Evolutionary conservation across 1,140 invertebrate genomes (phyloP), one percentile per base, ranked within the genome.

Genomic region (Anadara kagoshimensis): DNA sequence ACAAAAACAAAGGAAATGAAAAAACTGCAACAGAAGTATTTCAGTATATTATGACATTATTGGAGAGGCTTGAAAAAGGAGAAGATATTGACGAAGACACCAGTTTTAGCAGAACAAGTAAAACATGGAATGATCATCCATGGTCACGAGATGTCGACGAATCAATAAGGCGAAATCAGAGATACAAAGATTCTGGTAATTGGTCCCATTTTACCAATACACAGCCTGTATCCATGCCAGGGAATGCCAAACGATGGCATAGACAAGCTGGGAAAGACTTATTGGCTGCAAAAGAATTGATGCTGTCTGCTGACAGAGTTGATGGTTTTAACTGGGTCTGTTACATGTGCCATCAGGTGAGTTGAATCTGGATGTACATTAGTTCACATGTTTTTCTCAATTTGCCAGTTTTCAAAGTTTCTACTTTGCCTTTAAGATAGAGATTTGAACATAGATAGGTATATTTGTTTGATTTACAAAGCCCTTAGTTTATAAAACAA

Each of bases 1-100:
- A 87, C 67, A 84, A 84, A 74, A 87, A 87, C 73, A 63, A 56
- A 16, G 83, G 72, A 1, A 71, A 81, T 47, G 73, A 83, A 78
- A 69, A 79, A 11, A 69, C 85, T 29, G 78, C 78, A 26, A 84
- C 76, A 4, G 67, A 75, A n/a, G 73, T 86, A 7, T 83, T 76
- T 36, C 75, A 86, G 41, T 24, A 49, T 78, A 5, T 45, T 76
- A 10, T 41, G n/a, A 8, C 47, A 61, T 41, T 44, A 81, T 14
- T 51, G 20, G 10, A 22, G 71, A 81, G n/a, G 62, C 62, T 22
- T 78, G 76, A 18, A 62, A 62, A 64, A 20, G 71, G 74, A 16
- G 73, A 73, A 36, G 29, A 36, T 36, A 11, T 47, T 66, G 16
- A 26, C n/a, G 5, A 49, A 43, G 56, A 26, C 62, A 41, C 54